Percentiles rank a stretch among this genome's conserved stretches.
phyloP scores from a whole-genome alignment of 2,888 invertebrate species.

The Nemotelus nigrinus region DNA sequence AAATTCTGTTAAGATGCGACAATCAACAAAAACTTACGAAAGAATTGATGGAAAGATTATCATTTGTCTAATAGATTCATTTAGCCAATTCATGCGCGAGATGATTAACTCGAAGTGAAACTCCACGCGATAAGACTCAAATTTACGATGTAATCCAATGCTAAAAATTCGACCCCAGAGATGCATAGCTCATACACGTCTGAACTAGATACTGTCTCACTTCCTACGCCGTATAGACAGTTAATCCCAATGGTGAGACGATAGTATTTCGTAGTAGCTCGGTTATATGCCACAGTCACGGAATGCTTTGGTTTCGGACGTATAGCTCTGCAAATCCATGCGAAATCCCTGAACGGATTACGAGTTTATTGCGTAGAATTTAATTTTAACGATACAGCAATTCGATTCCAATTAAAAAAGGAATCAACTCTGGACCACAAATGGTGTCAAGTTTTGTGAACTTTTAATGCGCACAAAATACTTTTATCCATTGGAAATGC shows the following conservation, averaged over 20 bases:
- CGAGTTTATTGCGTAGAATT: constrained; percentile 29
- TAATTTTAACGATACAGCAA: constrained; percentile 39
- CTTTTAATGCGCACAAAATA: too few species aligned
- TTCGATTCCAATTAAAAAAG: constrained; percentile 35
- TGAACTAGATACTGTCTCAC: constrained; percentile 3
- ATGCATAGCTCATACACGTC: neutral
- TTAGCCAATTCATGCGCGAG: neutral
- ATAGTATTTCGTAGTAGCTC: constrained; percentile 11
- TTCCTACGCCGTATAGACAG: neutral
- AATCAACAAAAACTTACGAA: too few species aligned
- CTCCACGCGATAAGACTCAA: neutral
- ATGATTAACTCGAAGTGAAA: constrained; percentile 23
- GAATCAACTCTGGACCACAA: neutral
- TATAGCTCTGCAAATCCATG: neutral
- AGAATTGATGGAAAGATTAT: too few species aligned
- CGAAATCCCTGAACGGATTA: constrained; percentile 30
- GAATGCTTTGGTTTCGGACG: neutral
- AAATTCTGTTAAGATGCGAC: too few species aligned
- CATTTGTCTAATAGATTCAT: too few species aligned
- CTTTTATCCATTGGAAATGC: too few species aligned
- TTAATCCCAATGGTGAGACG: neutral
- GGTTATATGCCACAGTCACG: neutral
- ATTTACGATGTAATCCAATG: constrained; percentile 12
- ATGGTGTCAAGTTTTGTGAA: neutral
- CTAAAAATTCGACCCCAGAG: constrained; percentile 22